These are phyloP conservation scores for Eulemur macaco DNA, from an alignment of 2,113 vertebrate genomes.

Conservation along the genomic window DNA sequence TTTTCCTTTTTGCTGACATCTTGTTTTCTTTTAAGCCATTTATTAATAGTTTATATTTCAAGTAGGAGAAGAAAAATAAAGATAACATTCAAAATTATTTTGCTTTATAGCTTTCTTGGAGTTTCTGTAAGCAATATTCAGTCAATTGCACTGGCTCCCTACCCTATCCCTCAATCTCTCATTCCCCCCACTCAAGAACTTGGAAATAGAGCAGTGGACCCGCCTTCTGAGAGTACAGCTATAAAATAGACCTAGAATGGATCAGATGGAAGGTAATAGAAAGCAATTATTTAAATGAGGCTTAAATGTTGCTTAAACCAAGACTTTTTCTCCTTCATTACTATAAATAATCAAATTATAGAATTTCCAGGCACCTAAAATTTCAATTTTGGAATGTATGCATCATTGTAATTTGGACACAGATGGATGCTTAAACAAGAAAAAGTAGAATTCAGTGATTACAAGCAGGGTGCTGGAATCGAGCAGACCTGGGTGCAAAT, in stretches of 20 bases:
- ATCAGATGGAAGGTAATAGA: background rate
- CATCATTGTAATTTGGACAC: background rate
- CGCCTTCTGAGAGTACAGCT: background rate
- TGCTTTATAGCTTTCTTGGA: background rate
- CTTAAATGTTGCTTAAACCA: background rate
- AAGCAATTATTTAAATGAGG: background rate
- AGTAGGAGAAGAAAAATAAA: background rate
- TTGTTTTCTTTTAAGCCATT: background rate
- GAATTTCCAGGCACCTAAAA: background rate
- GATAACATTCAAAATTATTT: background rate
- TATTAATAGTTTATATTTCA: slow-evolving; percentile 23
- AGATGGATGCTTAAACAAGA: background rate
- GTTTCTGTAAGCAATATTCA: background rate
- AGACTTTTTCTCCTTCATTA: background rate
- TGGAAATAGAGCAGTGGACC: background rate
- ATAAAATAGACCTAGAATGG: background rate
- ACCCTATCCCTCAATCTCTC: background rate
- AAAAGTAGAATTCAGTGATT: background rate
- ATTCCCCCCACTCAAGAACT: background rate
- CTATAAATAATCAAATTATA: background rate
- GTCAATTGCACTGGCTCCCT: background rate
- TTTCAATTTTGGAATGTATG: background rate
- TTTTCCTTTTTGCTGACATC: background rate
- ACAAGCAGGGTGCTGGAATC: background rate
- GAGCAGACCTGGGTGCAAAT: background rate